These are phyloP conservation scores for Staurois parvus DNA, from an alignment of 2,797 vertebrate species.

Conservation along the genomic window DNA sequence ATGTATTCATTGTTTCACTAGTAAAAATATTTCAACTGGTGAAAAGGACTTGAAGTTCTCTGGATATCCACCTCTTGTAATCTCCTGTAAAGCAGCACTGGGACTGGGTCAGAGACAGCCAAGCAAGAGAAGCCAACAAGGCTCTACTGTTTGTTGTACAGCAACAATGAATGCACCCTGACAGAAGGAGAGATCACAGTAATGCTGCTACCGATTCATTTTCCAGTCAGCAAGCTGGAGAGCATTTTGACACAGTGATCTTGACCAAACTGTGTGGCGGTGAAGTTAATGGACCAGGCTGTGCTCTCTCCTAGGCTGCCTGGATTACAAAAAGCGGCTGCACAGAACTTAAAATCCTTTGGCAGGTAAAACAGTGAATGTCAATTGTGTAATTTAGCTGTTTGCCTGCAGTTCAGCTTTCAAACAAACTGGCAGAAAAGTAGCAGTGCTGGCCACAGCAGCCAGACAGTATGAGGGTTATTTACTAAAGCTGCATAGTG, in stretches of 20 bases:
- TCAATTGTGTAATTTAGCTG: neutral
- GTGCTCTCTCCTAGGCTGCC: neutral
- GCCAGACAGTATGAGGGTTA: too few species aligned
- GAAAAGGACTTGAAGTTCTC: neutral
- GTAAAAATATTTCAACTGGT: neutral
- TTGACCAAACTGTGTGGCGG: neutral
- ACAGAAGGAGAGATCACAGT: neutral
- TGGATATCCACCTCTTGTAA: neutral
- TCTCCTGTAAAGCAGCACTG: neutral
- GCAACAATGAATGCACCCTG: neutral
- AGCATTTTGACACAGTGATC: neutral
- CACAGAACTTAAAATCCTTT: neutral
- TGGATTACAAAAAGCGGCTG: too few species aligned
- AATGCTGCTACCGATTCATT: neutral
- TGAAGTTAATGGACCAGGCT: neutral
- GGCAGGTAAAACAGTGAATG: neutral
- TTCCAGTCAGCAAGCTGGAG: neutral
- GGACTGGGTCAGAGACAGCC: too few species aligned
- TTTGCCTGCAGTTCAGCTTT: neutral
- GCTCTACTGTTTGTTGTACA: too few species aligned
- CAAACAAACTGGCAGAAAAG: neutral
- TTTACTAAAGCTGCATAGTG: too few species aligned
- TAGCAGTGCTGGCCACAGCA: neutral
- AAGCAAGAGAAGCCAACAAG: neutral
- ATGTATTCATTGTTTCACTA: neutral